phyloP scores from a whole-genome alignment of 1,140 invertebrate species.

The Ylistrum balloti region DNA sequence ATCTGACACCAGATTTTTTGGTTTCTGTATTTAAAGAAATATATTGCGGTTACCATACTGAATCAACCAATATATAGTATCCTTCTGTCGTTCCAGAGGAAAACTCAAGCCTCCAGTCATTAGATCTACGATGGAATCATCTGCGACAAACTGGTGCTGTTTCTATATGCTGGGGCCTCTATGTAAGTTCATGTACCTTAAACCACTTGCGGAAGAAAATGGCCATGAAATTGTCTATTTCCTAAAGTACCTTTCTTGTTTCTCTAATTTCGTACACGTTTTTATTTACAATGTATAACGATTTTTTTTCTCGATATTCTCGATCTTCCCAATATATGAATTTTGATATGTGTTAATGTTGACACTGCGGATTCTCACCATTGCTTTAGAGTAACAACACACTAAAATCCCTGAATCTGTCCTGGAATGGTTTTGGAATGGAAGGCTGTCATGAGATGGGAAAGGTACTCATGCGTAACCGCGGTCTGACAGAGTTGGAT shows the following conservation, averaged over 20 bases:
- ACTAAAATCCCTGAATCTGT: slow-evolving; percentile 69
- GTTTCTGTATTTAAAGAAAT: too few relatives aligned
- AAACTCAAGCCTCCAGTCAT: slow-evolving; percentile 64
- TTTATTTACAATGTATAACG: too few relatives aligned
- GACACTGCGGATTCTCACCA: too few relatives aligned
- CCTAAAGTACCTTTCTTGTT: too few relatives aligned
- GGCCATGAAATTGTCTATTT: too few relatives aligned
- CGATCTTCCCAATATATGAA: too few relatives aligned
- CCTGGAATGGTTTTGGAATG: slow-evolving; percentile 79
- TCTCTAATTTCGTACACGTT: too few relatives aligned
- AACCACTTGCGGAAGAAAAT: too few relatives aligned
- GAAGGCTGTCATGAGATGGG: slow-evolving; percentile 77
- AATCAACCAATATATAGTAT: too few relatives aligned
- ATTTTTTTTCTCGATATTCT: too few relatives aligned
- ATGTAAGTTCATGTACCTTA: slow-evolving; percentile 67
- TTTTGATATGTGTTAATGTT: too few relatives aligned
- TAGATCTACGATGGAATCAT: slow-evolving; percentile 79
- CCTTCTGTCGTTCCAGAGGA: slow-evolving; percentile 66
- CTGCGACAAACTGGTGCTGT: slow-evolving; percentile 70
- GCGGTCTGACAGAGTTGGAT: slow-evolving; percentile 72
- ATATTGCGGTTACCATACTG: too few relatives aligned
- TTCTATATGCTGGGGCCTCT: slow-evolving; percentile 67
- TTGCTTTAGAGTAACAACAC: slow-evolving; percentile 67
- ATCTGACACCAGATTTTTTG: not conserved
- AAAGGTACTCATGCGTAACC: slow-evolving; percentile 71